Conservation (phyloP, 2,888 invertebrate genomes). For the Seira ritae region DNA sequence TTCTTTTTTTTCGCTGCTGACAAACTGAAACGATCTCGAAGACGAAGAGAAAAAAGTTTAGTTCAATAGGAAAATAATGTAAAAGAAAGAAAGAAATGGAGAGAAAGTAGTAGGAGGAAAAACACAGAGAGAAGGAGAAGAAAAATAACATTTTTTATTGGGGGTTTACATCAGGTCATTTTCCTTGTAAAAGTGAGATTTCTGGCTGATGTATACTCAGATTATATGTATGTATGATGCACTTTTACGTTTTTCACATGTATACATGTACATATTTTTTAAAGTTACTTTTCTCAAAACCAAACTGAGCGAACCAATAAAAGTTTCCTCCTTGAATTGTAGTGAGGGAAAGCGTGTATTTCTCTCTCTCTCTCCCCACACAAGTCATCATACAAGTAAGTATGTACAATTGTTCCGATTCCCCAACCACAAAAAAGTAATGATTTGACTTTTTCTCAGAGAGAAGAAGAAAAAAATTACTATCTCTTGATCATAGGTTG, state of each 20-base stretch:
- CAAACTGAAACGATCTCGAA: conserved; percentile 45
- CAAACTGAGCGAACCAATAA: background rate
- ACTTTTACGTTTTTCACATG: no score
- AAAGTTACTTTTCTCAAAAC: background rate
- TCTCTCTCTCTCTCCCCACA: background rate
- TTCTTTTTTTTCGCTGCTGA: conserved; percentile 50
- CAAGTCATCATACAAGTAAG: conserved; percentile 7
- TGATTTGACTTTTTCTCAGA: conserved; percentile 61
- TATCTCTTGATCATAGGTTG: conserved; percentile 65
- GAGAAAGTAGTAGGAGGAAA: conserved; percentile 31
- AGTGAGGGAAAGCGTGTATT: background rate
- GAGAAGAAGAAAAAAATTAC: conserved; percentile 58
- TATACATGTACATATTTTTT: no score
- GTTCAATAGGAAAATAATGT: conserved; percentile 58
- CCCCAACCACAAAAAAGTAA: conserved; percentile 64
- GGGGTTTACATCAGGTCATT: conserved; percentile 58
- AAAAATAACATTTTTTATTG: conserved; percentile 50
- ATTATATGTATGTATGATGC: no score
- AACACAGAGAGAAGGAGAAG: conserved; percentile 25
- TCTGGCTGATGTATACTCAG: conserved; percentile 32
- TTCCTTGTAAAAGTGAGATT: conserved; percentile 41
- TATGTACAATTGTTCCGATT: conserved; percentile 63
- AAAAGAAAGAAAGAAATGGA: conserved; percentile 25
- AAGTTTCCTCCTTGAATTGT: background rate
- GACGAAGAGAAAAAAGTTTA: conserved; percentile 48